phyloP scores from a whole-genome alignment of 2,888 invertebrate genomes.

The Polia nebulosa region DNA sequence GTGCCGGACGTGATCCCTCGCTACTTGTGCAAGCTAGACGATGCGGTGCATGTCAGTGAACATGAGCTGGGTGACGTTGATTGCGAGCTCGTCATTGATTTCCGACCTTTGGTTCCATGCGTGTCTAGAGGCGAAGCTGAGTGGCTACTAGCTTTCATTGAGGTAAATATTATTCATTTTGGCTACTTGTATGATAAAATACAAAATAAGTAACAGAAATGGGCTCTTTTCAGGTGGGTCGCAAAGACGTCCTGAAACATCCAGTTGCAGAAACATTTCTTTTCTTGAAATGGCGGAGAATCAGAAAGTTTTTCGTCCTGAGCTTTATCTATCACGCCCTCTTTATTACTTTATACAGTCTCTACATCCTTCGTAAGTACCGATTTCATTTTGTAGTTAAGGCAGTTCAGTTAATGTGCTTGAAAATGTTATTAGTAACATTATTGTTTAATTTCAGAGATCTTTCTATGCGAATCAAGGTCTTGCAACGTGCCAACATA shows the following conservation, averaged over 20 bases:
- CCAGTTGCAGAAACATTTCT: constrained; percentile 96
- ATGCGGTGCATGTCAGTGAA: constrained; percentile 94
- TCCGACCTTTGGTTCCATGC: constrained; percentile 92
- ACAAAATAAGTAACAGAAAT: not conserved
- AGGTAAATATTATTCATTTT: constrained; percentile 79
- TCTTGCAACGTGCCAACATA: constrained; percentile 84
- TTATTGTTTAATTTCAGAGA: constrained; percentile 79
- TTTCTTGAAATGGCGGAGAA: constrained; percentile 95
- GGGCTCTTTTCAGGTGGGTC: constrained; percentile 91
- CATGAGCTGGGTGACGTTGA: constrained; percentile 97
- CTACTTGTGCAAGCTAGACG: constrained; percentile 93
- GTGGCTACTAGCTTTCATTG: constrained; percentile 93
- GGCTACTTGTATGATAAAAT: not conserved
- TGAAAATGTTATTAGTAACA: not conserved
- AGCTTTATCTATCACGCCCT: constrained; percentile 95
- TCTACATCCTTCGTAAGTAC: constrained; percentile 93
- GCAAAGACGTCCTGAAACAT: constrained; percentile 95
- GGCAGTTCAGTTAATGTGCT: too few relatives aligned
- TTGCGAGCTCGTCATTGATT: constrained; percentile 93
- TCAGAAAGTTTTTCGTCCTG: constrained; percentile 95
- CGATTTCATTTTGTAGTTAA: not conserved
- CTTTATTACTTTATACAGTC: constrained; percentile 94
- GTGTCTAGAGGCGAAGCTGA: constrained; percentile 93
- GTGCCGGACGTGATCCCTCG: constrained; percentile 96
- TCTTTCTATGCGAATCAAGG: constrained; percentile 88